Evolutionary conservation across 2,113 vertebrate species (phyloP), one percentile per base, ranked within the genome.

Genomic region (Hydrolagus affinis): DNA sequence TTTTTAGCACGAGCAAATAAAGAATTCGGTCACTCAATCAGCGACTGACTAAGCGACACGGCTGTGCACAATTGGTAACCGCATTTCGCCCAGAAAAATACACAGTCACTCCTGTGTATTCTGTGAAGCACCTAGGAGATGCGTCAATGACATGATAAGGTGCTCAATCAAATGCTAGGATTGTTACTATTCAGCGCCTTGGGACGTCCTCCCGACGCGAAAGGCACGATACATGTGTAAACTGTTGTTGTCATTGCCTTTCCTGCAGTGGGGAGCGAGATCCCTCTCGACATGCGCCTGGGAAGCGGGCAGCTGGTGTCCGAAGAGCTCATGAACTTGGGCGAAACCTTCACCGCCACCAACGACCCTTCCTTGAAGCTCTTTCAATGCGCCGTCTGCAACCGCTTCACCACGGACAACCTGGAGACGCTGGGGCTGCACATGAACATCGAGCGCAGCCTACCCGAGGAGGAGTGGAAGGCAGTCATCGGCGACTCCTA

Each of bases 311-410:
- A 98, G 93, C 92, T 98, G 93, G 98, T 99, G 89, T 98, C 96
- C 0, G 98, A 99, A 92, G 98, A 99, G 92, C 94, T 99, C 89
- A 98, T 99, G 97, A 98, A 96, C 90, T 89, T 99, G 87, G 97
- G 97, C 56, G 98, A 99, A 91, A 98, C 95, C 89, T 96, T 98
- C 89, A 97, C 97, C 0, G 96, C 98, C 89, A 97, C 96, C 11
- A 98, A 95, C 0, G 98, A 99, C 91, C 97, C 97, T 0, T 98
- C 97, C 0, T 94, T 99, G 90, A 99, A 98, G 94, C 96, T 99
- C 80, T 99, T 99, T 92, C 98, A 99, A 90, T 99, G 98, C 0
- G 97, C 98, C 0, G 97, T 99, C 88, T 99, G 98, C 93, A 99
- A 98, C 96, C 95, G 94, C 89, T 99, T 99, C 93, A 98, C 96